Base-by-base conservation (phyloP, 2,113 vertebrate genomes). In the Progne subis region DNA sequence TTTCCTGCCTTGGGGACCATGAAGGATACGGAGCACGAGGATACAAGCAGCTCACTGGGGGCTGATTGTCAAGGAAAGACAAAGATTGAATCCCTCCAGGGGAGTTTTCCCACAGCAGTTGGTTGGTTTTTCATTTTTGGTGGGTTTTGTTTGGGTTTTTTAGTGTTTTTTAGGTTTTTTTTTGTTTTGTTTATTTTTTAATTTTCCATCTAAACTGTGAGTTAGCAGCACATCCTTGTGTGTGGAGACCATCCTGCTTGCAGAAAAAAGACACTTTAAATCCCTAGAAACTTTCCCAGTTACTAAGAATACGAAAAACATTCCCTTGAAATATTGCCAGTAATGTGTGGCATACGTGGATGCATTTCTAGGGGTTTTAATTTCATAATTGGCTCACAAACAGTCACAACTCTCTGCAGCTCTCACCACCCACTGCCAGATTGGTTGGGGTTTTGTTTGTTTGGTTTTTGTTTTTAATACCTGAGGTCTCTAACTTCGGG, bases 301-400 rank as follows among this genome's bases (percentile, higher is more conserved):
- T 68, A 6, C 47, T 52, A 28, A 69, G 24, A 64, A 31, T 7
- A 75, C 31, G 52, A 53, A 56, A 90, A 76, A 3, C 12, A 29
- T 60, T 90, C 26, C 46, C 43, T 92, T 65, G 31, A 59, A 79
- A 44, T 47, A 37, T 16, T 81, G 31, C 26, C 25, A 56, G 11
- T 57, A 46, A 64, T 8, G 31, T 3, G 6, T 34, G 55, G 8
- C 37, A 32, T 25, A 0, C 1, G 0, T 2, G n/a, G 24, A 56
- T 67, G 31, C 29, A 34, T 53, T 57, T 28, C 25, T 28, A 18
- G 26, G 26, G 13, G 6, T 10, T 28, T 65, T 59, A 37, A 49
- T 49, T 63, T 67, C 49, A 37, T 31, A 75, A 60, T 3, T 64
- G 44, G 32, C 49, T 81, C 59, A 63, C 49, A 61, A 88, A 88